Conservation (phyloP, 2,888 invertebrate genomes). For the Tetranychus piercei region DNA sequence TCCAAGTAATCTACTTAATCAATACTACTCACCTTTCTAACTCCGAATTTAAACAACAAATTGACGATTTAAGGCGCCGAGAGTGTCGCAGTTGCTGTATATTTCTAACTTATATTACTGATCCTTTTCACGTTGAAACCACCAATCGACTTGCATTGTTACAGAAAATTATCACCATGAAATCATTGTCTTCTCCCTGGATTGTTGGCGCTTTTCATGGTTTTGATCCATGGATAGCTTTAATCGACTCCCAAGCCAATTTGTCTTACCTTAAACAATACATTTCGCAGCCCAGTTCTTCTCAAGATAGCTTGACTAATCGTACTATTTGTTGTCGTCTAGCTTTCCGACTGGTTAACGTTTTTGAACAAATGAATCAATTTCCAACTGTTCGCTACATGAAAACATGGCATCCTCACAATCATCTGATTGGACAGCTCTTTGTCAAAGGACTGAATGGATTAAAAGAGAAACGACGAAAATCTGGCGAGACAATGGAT, state of each 20-base stretch:
- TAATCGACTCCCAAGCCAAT: neutral
- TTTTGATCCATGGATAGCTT: neutral
- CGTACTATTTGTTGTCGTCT: neutral
- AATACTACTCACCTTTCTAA: neutral
- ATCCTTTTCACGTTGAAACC: neutral
- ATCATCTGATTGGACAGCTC: neutral
- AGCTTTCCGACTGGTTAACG: constrained; percentile 2
- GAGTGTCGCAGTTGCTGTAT: neutral
- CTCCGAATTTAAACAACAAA: neutral
- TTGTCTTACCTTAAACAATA: neutral
- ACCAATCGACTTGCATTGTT: neutral
- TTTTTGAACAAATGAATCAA: constrained; percentile 11
- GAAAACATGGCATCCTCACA: neutral
- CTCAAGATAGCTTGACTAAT: neutral
- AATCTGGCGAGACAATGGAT: neutral
- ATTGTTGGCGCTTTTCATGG: constrained; percentile 5
- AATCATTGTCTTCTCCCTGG: neutral
- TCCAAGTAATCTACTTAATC: neutral
- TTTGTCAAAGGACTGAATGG: neutral
- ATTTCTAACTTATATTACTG: neutral
- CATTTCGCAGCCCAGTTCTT: neutral
- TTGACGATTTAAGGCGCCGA: neutral
- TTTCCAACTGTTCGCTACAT: neutral
- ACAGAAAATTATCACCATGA: neutral
- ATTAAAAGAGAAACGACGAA: neutral